Conservation (phyloP, 53 echinoderm and acorn worm genomes). For the Paracentrotus lividus region DNA sequence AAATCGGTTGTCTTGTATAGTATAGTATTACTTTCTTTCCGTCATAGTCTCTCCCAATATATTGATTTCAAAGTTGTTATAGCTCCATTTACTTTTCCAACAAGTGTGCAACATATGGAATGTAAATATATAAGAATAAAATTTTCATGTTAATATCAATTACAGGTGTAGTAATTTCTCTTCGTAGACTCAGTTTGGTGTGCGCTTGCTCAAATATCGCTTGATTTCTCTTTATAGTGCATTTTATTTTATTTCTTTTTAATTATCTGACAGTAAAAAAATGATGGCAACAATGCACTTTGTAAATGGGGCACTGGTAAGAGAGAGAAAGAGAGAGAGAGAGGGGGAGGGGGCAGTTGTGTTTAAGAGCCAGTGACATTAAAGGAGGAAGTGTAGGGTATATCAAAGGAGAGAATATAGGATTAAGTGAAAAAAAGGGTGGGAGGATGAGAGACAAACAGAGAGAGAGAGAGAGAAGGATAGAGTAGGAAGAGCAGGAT, state of each 20-base stretch:
- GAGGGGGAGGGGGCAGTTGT: no score
- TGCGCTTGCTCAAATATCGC: background rate
- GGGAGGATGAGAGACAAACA: background rate
- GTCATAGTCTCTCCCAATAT: background rate
- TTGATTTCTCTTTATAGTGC: no score
- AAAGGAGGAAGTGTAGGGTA: no score
- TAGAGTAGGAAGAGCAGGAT: no score
- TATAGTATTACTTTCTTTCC: background rate
- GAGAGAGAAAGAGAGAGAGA: background rate
- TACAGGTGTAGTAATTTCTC: background rate
- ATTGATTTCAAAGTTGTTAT: background rate
- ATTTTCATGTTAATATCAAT: conserved; percentile 5
- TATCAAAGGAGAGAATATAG: background rate
- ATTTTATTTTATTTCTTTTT: no score
- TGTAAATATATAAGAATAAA: conserved; percentile 33
- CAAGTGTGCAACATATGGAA: conserved; percentile 3
- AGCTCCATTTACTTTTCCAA: no score
- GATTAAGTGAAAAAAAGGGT: background rate
- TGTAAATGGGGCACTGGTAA: background rate
- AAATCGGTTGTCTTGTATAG: no score
- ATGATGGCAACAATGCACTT: background rate
- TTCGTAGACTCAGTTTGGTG: background rate
- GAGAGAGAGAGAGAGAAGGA: background rate
- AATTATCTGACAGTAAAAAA: background rate
- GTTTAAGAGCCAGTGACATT: no score